Conservation (phyloP, 2,888 invertebrate species). For the Dione vanillae region DNA sequence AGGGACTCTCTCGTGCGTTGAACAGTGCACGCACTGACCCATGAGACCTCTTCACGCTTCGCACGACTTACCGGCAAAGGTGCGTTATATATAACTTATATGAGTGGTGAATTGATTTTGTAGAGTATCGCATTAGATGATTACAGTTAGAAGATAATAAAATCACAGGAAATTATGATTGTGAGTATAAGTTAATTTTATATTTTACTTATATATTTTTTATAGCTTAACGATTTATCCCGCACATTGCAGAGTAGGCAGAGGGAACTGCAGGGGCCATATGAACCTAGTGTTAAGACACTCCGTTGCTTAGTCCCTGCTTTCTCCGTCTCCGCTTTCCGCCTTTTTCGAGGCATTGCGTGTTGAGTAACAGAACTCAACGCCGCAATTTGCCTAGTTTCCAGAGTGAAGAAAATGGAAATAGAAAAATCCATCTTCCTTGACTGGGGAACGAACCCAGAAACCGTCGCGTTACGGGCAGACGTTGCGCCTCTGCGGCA, state of each 20-base stretch:
- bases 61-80: constrained; percentile 35
- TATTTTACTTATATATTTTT: too few species aligned
- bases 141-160: neutral
- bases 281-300: too few species aligned
- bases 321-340: neutral
- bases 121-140: constrained; percentile 12
- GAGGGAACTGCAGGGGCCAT: too few species aligned
- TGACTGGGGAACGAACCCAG: too few species aligned
- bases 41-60: constrained; percentile 47
- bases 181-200: too few species aligned
- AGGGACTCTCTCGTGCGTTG: constrained; percentile 58
- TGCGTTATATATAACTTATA: constrained; percentile 42
- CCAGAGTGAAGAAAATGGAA: too few species aligned
- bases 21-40: constrained; percentile 62
- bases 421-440: too few species aligned
- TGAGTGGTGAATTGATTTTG: constrained; percentile 25
- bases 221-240: neutral
- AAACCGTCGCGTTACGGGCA: too few species aligned
- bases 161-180: neutral
- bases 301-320: neutral
- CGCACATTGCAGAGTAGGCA: too few species aligned
- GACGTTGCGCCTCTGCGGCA: too few species aligned
- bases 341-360: neutral
- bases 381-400: neutral
- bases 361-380: neutral